Base-by-base conservation (phyloP, 2,797 vertebrate genomes). In the Eulemur coronatus region DNA sequence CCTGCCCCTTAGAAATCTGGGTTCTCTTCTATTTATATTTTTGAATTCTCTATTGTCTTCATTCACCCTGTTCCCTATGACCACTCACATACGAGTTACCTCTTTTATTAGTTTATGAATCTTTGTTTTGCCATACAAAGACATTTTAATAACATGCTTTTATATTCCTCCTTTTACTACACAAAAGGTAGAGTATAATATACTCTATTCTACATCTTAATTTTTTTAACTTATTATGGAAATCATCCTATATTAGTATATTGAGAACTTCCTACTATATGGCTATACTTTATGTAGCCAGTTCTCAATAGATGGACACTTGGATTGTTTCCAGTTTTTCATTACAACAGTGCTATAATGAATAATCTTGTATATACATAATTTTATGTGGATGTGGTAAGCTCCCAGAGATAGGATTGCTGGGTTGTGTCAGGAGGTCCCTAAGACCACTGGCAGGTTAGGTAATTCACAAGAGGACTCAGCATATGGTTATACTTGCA, bases 1-100 rank as follows among this genome's bases (percentile, higher is more conserved):
- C 35, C 3, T 5, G 18, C 33, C 28, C 93, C 52, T 65, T 67
- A 63, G 85, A 94, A 76, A 65, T 89, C 70, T 87, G 48, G 59
- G n/a, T n/a, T 96, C 28, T 94, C 17, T 76, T 89, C 84, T 84
- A 46, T 84, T 84, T 67, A 90, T 48, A 69, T 89, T 91, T 96
- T 88, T 90, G 14, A 85, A 63, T 93, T 89, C 48, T 90, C 18
- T 79, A 0, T 84, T 93, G 14, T 88, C 52, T 80, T 61, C n/a
- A 59, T 91, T 38, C 41, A 48, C 50, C 14, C 33, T 43, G 2
- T 81, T 96, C n/a, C n/a, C 35, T 65, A 6, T 78, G 84, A 59
- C 11, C 84, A 24, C 30, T 69, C 35, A 69, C 5, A 22, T 84
- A 26, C 1, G 86, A 26, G 13, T 8, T 73, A 65, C 55, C 26